Conservation (phyloP, 2,888 invertebrate genomes). For the Smittia sp. region DNA sequence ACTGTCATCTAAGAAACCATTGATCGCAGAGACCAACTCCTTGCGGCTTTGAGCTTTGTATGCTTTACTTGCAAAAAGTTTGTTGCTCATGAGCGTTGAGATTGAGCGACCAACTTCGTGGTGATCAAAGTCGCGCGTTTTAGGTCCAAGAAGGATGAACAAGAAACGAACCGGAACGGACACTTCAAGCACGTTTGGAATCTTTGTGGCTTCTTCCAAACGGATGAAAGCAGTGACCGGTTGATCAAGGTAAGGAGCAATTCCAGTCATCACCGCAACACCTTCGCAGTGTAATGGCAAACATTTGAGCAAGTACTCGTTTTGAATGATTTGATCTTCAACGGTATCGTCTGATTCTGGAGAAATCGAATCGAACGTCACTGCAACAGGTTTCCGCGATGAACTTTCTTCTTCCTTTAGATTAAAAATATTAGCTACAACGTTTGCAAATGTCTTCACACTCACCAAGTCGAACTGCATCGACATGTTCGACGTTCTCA, state of each 20-base stretch:
- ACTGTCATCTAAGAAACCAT: slow-evolving; percentile 93
- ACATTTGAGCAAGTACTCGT: slow-evolving; percentile 79
- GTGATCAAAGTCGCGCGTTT: slow-evolving; percentile 79
- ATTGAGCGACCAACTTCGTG: slow-evolving; percentile 95
- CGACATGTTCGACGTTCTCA: neutral
- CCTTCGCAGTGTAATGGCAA: slow-evolving; percentile 89
- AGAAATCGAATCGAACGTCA: neutral
- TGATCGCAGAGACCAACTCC: slow-evolving; percentile 86
- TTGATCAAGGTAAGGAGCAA: slow-evolving; percentile 83
- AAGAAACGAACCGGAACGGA: slow-evolving; percentile 90
- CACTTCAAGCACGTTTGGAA: slow-evolving; percentile 84
- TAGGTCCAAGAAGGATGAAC: slow-evolving; percentile 87
- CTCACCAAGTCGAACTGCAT: too few relatives aligned
- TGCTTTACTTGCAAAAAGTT: slow-evolving; percentile 82
- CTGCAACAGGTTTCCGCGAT: slow-evolving; percentile 43
- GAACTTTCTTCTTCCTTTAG: slow-evolving; percentile 48
- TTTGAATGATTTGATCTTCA: slow-evolving; percentile 66
- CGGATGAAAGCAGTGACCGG: slow-evolving; percentile 91
- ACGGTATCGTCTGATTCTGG: slow-evolving; percentile 59
- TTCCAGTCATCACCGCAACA: slow-evolving; percentile 82
- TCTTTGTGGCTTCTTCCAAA: slow-evolving; percentile 74
- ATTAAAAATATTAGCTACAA: too few relatives aligned
- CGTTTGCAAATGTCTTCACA: too few relatives aligned
- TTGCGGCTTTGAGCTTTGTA: slow-evolving; percentile 83
- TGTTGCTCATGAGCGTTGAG: slow-evolving; percentile 93